Conservation (phyloP, 2,888 invertebrate species). For the Hirtodrosophila trivittata region DNA sequence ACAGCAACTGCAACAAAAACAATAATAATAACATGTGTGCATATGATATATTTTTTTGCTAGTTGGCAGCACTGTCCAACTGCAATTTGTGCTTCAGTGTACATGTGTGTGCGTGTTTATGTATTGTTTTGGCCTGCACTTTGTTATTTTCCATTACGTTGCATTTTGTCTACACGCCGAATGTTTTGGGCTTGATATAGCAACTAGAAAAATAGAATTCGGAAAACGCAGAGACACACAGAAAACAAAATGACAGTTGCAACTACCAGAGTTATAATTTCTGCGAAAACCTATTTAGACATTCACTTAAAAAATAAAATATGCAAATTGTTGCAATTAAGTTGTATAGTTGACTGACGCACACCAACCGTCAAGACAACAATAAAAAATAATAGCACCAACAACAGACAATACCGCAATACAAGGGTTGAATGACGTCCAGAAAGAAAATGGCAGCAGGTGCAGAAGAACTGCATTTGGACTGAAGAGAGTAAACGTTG, state of each 20-base stretch:
- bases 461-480: conserved; percentile 61
- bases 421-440: conserved; percentile 61
- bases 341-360: conserved; percentile 58
- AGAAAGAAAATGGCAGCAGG: conserved; percentile 77
- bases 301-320: conserved; percentile 54
- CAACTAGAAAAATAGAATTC: conserved; percentile 18
- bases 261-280: conserved; percentile 39
- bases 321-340: conserved; percentile 71
- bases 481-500: neutral
- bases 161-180: conserved; percentile 40
- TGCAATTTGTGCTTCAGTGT: conserved; percentile 15
- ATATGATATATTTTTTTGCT: conserved; percentile 35
- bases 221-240: conserved; percentile 10
- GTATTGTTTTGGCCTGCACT: conserved; percentile 60
- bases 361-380: conserved; percentile 38
- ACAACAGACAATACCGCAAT: conserved; percentile 24
- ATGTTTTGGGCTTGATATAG: conserved; percentile 30
- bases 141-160: conserved; percentile 65
- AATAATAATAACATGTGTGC: conserved; percentile 25
- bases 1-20: conserved; percentile 17
- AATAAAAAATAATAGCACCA: conserved; percentile 39
- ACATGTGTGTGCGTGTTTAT: conserved; percentile 14
- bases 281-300: conserved; percentile 35
- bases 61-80: conserved; percentile 52
- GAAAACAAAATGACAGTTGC: conserved; percentile 25